These are phyloP conservation scores for Anorthoa munda DNA, from an alignment of 2,888 invertebrate species.

Conservation along the genomic window DNA sequence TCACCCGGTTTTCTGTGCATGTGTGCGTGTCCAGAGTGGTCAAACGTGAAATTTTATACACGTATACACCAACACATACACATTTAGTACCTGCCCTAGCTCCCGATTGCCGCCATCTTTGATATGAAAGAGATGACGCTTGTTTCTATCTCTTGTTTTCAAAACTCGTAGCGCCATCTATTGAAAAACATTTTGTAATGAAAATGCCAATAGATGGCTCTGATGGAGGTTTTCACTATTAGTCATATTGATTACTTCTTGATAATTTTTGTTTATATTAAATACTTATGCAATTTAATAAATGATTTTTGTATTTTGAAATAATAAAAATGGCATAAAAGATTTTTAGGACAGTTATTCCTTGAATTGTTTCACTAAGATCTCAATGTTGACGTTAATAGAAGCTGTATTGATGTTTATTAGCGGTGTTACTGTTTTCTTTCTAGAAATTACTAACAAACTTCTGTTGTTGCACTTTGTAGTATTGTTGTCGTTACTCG, in stretches of 20 bases:
- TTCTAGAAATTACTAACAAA: conserved; percentile 54
- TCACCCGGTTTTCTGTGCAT: conserved; percentile 82
- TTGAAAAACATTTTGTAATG: neutral
- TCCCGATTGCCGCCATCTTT: conserved; percentile 89
- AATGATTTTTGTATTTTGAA: neutral
- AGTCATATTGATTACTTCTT: conserved; percentile 48
- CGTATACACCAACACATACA: conserved; percentile 85
- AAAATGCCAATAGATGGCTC: conserved; percentile 63
- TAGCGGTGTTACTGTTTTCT: conserved; percentile 35
- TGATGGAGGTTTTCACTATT: neutral
- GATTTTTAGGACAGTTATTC: neutral
- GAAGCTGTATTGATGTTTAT: conserved; percentile 32
- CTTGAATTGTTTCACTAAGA: neutral
- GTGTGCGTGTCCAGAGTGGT: conserved; percentile 89
- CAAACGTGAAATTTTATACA: conserved; percentile 90
- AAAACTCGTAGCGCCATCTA: conserved; percentile 77
- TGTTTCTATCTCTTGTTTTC: conserved; percentile 75
- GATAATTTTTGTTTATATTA: neutral
- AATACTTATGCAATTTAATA: neutral
- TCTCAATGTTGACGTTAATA: conserved; percentile 8
- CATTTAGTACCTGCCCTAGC: conserved; percentile 88
- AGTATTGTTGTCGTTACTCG: conserved; percentile 32
- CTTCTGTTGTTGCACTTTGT: conserved; percentile 25
- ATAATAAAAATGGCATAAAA: neutral
- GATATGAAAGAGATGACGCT: conserved; percentile 79